A percentile compares a stretch with the other conserved stretches of the same genome.
These are phyloP conservation scores for Leucania comma DNA, from an alignment of 2,888 invertebrate genomes.

Conservation along the genomic window DNA sequence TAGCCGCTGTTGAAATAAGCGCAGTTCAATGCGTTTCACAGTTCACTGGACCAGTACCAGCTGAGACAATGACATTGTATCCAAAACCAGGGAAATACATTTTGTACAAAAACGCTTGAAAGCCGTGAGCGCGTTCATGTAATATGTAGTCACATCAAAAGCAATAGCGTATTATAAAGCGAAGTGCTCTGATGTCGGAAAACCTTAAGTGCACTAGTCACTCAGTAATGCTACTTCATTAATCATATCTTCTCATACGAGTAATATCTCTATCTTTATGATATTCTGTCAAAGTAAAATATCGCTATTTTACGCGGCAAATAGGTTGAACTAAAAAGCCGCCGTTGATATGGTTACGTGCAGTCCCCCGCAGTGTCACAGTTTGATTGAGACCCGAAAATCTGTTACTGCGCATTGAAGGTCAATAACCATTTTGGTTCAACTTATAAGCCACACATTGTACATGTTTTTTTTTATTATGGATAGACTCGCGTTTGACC, in stretches of 20 bases:
- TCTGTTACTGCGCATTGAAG: no score
- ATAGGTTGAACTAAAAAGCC: no score
- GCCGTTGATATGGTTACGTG: no score
- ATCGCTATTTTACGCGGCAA: no score
- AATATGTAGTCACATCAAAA: neutral
- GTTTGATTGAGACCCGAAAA: no score
- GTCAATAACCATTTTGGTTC: no score
- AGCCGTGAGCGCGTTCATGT: constrained; percentile 5
- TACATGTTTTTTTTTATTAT: no score
- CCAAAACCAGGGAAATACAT: constrained; percentile 18
- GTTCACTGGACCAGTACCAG: constrained; percentile 34
- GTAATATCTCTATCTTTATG: no score
- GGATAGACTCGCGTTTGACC: no score
- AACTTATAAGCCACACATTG: no score
- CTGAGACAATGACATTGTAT: constrained; percentile 27
- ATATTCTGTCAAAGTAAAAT: no score
- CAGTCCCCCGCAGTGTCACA: no score
- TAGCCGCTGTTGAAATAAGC: constrained; percentile 19
- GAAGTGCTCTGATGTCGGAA: constrained; percentile 3
- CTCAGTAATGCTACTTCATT: neutral
- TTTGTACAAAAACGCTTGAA: constrained; percentile 1
- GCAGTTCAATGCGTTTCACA: constrained; percentile 48
- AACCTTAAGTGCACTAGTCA: constrained; percentile 7
- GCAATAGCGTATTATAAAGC: constrained; percentile 5
- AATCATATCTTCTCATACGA: constrained; percentile 1